Evolutionary conservation across 2,113 vertebrate species (phyloP).

Genomic region (Carollia perspicillata): DNA sequence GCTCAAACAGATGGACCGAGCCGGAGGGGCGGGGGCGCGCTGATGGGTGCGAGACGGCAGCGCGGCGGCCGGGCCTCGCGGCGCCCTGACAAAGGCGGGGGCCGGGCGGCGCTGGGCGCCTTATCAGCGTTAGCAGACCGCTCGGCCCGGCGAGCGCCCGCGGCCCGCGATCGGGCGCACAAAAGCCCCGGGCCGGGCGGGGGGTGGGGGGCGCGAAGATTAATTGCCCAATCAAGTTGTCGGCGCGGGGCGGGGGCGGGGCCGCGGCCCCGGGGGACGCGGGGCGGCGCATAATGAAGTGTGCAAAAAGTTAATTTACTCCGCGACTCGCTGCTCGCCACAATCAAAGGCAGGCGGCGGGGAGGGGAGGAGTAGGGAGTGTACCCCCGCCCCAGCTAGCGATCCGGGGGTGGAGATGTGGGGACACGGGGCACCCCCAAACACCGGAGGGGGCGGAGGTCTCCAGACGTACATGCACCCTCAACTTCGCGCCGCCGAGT

Average conservation of each 20-base stretch:
- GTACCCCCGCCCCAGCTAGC: neutral
- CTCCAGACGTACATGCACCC: neutral
- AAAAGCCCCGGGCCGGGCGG: constrained; percentile 83
- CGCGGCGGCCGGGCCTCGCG: constrained; percentile 67
- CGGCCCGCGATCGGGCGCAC: constrained; percentile 59
- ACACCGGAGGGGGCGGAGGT: neutral
- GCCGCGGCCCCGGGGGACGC: constrained; percentile 81
- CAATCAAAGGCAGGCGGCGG: constrained; percentile 64
- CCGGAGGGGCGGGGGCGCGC: constrained; percentile 85
- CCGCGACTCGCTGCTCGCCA: constrained; percentile 86
- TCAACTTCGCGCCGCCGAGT: neutral
- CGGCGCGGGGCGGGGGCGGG: constrained; percentile 73
- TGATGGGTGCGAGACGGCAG: constrained; percentile 73
- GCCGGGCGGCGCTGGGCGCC: constrained; percentile 83
- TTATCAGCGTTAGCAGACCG: constrained; percentile 82
- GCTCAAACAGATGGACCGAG: constrained; percentile 93
- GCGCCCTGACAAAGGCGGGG: constrained; percentile 84
- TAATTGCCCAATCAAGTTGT: constrained; percentile 86
- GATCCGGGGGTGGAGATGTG: neutral
- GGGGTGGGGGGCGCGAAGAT: constrained; percentile 82
- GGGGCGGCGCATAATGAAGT: constrained; percentile 88
- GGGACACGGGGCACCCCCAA: neutral
- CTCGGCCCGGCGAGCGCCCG: constrained; percentile 23
- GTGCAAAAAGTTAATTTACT: constrained; percentile 92
- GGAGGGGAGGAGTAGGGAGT: neutral